A percentile compares a stretch with the other conserved stretches of the same genome.
Conservation (phyloP, 2,113 vertebrate species). For the Hepsetus odoe region DNA sequence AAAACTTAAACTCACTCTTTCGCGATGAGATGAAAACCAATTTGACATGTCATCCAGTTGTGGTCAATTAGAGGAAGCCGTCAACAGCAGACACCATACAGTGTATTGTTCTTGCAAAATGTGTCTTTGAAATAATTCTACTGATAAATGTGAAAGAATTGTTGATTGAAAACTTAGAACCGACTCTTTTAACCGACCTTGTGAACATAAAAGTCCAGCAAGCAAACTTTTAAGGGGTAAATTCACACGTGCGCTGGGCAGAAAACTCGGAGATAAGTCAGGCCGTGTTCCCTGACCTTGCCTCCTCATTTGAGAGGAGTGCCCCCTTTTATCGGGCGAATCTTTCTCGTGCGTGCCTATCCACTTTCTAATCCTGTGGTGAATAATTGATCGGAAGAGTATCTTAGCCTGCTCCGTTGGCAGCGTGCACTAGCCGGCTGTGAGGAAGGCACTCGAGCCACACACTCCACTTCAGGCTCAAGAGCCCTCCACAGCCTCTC, state of each 20-base stretch:
- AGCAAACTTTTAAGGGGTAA: background rate
- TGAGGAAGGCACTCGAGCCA: conserved; percentile 50
- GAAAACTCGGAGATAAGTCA: background rate
- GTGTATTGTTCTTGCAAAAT: too few relatives aligned
- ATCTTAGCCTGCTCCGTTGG: conserved; percentile 46
- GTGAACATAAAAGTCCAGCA: too few relatives aligned
- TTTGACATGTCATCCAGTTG: too few relatives aligned
- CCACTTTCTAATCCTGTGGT: conserved; percentile 48
- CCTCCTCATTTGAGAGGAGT: conserved; percentile 36
- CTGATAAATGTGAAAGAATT: too few relatives aligned
- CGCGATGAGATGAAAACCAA: too few relatives aligned
- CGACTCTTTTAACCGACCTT: too few relatives aligned
- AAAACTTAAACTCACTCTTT: too few relatives aligned
- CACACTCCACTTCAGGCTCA: conserved; percentile 61
- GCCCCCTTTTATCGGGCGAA: conserved; percentile 44
- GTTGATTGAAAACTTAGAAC: too few relatives aligned
- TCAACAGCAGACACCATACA: too few relatives aligned
- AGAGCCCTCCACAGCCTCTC: conserved; percentile 65
- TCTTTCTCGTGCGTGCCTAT: conserved; percentile 45
- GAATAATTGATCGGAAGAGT: conserved; percentile 51
- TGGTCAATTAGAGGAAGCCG: too few relatives aligned
- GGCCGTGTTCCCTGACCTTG: conserved; percentile 31
- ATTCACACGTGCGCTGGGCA: background rate
- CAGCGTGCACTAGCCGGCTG: conserved; percentile 8
- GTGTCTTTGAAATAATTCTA: too few relatives aligned